These are phyloP conservation scores for Eupithecia abbreviata DNA, from an alignment of 2,888 invertebrate species.

Conservation along the genomic window DNA sequence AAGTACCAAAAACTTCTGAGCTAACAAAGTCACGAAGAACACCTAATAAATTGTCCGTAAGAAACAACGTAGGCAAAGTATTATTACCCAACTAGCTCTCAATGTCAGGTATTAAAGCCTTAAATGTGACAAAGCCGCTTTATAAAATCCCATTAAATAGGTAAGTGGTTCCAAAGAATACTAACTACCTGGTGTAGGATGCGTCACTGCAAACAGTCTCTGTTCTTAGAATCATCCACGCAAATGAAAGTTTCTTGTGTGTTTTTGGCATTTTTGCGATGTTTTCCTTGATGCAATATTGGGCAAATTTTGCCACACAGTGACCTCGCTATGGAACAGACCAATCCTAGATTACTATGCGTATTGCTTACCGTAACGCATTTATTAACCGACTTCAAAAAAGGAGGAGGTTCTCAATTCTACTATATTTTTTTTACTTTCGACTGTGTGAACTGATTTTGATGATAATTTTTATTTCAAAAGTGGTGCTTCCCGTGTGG, in stretches of 20 bases:
- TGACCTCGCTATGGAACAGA: not conserved
- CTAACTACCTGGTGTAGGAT: conserved; percentile 22
- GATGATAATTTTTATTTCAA: no score
- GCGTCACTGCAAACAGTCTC: conserved; percentile 28
- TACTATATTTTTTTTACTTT: no score
- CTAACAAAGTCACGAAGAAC: conserved; percentile 11
- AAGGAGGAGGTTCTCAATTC: no score
- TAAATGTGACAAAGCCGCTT: conserved; percentile 38
- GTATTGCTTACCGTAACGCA: not conserved
- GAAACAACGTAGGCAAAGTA: conserved; percentile 16
- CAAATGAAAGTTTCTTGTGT: conserved; percentile 19
- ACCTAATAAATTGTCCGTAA: conserved; percentile 12
- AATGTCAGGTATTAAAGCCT: conserved; percentile 36
- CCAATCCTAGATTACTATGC: not conserved
- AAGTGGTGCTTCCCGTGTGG: no score
- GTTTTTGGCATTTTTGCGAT: conserved; percentile 17
- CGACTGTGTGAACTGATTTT: no score
- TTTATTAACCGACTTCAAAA: no score
- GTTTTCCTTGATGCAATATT: conserved; percentile 28
- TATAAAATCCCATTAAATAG: conserved; percentile 36
- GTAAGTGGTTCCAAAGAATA: conserved; percentile 34
- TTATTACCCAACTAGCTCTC: conserved; percentile 34
- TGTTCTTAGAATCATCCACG: conserved; percentile 5
- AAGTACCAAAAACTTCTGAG: conserved; percentile 4
- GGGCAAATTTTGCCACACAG: not conserved